A percentile compares a stretch with the other conserved stretches of the same genome.
These are phyloP conservation scores for Hassar affinis DNA, from an alignment of 2,113 vertebrate species.

Conservation along the genomic window DNA sequence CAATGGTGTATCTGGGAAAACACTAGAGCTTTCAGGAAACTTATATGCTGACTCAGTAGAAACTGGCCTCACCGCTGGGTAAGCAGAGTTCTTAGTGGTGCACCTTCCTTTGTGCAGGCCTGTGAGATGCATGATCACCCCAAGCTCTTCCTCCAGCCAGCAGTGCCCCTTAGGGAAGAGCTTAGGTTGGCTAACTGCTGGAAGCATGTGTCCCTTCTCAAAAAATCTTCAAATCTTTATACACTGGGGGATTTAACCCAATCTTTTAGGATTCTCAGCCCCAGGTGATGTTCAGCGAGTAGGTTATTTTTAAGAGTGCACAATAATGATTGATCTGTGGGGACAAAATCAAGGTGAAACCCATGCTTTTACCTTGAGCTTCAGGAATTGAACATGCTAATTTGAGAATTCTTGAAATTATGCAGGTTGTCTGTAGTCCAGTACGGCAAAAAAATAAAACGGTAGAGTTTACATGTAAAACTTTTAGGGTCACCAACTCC, in stretches of 20 bases:
- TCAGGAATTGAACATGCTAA: background rate
- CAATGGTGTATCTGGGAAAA: background rate
- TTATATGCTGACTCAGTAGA: background rate
- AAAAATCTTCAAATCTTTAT: background rate
- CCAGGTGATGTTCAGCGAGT: background rate
- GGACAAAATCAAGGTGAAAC: background rate
- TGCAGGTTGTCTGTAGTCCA: background rate
- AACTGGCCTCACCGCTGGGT: background rate
- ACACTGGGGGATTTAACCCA: background rate
- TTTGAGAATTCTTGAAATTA: background rate
- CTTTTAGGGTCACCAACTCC: background rate
- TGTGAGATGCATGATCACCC: background rate
- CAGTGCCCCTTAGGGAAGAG: background rate
- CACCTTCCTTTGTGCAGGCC: background rate
- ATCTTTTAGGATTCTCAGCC: background rate
- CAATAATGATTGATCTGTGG: background rate
- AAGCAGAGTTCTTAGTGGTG: background rate
- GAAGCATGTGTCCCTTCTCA: background rate
- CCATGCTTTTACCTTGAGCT: background rate
- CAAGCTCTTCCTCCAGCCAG: conserved; percentile 5
- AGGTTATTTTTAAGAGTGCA: background rate
- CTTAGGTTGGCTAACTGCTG: background rate
- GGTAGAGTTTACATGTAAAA: background rate
- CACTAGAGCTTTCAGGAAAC: background rate
- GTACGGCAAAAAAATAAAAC: background rate